Base-by-base conservation (phyloP, 2,797 vertebrate genomes). In the Clarias fuscus region DNA sequence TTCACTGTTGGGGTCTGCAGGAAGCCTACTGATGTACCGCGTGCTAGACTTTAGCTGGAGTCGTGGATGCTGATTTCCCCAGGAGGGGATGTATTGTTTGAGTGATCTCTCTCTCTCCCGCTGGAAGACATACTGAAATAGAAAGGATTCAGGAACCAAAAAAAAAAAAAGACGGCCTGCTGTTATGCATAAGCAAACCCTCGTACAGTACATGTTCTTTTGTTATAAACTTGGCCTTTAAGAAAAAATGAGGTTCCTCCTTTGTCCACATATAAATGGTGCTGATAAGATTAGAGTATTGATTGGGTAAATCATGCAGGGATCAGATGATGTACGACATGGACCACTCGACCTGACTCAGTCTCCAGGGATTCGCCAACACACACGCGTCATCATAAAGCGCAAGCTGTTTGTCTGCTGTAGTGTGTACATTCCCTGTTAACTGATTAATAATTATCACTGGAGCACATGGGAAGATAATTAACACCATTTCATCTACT, bases 281-380 rank as follows among this genome's bases (percentile, higher is more conserved):
- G 24, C 30, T 48, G 70, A 61, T 68, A 20, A 84, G 77, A 84
- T 86, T 86, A 64, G 24, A 77, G 48, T 86, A 86, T 86, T 24
- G 85, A 82, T 86, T 70, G 30, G 53, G 14, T 68, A 58, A 17
- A 56, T 30, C 53, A 10, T 33, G 48, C 62, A 37, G 71, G 56
- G 82, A 72, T 33, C n/a, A 33, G 40, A 64, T 70, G 76, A 58
- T 73, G 15, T 33, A 59, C 62, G 70, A 14, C 30, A 82, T 18
- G 40, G 43, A 4, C 22, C 27, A 24, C 62, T 83, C 1, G n/a
- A 71, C 40, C 37, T 87, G 58, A 80, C 43, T 87, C 72, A 76
- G 71, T 14, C 71, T 48, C 4, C 53, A 27, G 48, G 70, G 62
- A 68, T 67, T 78, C 13, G 40, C 79, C 67, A 10, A 81, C 79